phyloP scores from a whole-genome alignment of 2,888 invertebrate genomes.

The Sturmia bella region DNA sequence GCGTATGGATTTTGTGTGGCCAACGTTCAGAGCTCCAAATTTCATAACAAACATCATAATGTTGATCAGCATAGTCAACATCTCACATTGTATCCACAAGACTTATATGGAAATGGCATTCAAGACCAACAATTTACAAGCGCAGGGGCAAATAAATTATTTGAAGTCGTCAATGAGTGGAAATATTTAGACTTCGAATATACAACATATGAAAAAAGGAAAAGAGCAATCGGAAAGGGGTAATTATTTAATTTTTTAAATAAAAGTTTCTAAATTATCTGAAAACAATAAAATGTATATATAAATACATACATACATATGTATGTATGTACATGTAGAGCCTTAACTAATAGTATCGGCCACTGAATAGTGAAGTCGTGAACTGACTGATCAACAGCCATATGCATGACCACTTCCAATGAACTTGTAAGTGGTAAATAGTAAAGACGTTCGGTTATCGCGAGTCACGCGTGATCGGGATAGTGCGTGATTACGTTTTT shows the following conservation, averaged over 20 bases:
- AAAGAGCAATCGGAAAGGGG: slow-evolving; percentile 83
- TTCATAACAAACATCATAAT: slow-evolving; percentile 5
- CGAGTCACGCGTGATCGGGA: no score
- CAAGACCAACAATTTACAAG: slow-evolving; percentile 15
- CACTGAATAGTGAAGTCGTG: no score
- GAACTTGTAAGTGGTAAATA: no score
- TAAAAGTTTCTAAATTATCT: background rate
- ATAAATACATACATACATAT: no score
- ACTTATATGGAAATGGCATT: slow-evolving; percentile 17
- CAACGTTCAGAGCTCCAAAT: slow-evolving; percentile 29
- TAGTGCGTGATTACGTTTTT: no score
- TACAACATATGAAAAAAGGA: slow-evolving; percentile 84
- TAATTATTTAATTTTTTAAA: slow-evolving; percentile 23
- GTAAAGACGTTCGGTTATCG: no score
- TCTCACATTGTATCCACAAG: slow-evolving; percentile 11
- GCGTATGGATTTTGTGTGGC: slow-evolving; percentile 18
- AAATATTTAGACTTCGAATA: slow-evolving; percentile 88
- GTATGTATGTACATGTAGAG: background rate
- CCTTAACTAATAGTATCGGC: no score
- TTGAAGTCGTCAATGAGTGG: slow-evolving; percentile 87
- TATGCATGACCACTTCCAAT: no score
- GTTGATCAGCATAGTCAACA: slow-evolving; percentile 23
- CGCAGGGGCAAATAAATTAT: slow-evolving; percentile 46
- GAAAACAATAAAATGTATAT: background rate
- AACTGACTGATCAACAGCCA: no score